These are phyloP conservation scores for Platycheirus rosarum DNA, from an alignment of 2,888 invertebrate species.

Conservation along the genomic window DNA sequence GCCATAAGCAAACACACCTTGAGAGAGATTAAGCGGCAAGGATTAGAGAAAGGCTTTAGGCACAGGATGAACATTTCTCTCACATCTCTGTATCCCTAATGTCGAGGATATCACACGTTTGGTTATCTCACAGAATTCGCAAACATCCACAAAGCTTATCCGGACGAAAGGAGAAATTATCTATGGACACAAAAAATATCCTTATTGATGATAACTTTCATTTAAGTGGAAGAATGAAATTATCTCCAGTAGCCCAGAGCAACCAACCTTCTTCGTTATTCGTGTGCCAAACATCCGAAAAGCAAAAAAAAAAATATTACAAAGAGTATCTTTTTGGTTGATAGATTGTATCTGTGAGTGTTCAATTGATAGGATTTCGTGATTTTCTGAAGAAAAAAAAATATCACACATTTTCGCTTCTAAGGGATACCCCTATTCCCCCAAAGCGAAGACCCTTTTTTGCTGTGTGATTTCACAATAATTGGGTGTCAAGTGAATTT, in stretches of 20 bases:
- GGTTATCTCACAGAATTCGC: slow-evolving; percentile 53
- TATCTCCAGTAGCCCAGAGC: slow-evolving; percentile 65
- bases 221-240: slow-evolving; percentile 72
- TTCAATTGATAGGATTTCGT: slow-evolving; percentile 67
- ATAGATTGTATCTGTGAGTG: slow-evolving; percentile 62
- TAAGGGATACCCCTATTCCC: not conserved
- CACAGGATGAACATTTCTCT: slow-evolving; percentile 4
- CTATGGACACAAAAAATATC: slow-evolving; percentile 21
- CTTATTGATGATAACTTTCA: slow-evolving; percentile 73
- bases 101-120: slow-evolving; percentile 59
- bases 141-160: not conserved
- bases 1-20: slow-evolving; percentile 59
- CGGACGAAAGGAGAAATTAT: not conserved
- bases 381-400: slow-evolving; percentile 51
- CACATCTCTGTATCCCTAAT: slow-evolving; percentile 33
- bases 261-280: slow-evolving; percentile 38
- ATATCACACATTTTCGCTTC: not conserved
- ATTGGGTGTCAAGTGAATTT: slow-evolving; percentile 74
- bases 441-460: not conserved
- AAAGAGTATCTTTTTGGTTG: slow-evolving; percentile 24
- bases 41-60: slow-evolving; percentile 40
- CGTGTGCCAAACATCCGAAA: slow-evolving; percentile 4
- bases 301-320: slow-evolving; percentile 35
- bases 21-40: not conserved
- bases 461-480: slow-evolving; percentile 66